Conservation (phyloP, 2,797 vertebrate genomes). For the Fistularia commersonii region DNA sequence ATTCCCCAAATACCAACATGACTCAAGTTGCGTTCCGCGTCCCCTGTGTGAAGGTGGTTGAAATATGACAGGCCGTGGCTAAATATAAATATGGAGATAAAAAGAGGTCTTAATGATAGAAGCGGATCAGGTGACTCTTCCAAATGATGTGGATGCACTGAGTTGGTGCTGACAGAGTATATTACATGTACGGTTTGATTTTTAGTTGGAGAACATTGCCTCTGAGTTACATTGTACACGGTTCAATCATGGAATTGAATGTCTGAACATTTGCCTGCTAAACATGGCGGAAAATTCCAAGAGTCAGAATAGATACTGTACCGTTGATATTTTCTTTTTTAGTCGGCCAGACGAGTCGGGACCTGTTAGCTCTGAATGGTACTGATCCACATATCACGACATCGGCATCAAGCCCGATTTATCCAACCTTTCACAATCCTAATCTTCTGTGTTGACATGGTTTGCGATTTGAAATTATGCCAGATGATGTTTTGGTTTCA, state of each 20-base stretch:
- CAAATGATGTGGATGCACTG: neutral
- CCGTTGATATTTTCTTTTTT: neutral
- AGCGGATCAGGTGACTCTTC: constrained; percentile 25
- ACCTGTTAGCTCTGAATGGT: constrained; percentile 40
- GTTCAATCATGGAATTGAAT: neutral
- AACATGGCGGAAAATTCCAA: no score
- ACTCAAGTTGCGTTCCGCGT: constrained; percentile 34
- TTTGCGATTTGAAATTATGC: no score
- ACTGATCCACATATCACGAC: constrained; percentile 33
- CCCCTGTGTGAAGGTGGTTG: constrained; percentile 31
- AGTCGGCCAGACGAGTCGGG: constrained; percentile 2
- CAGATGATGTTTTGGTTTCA: neutral
- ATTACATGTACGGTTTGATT: neutral
- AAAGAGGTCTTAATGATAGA: constrained; percentile 20
- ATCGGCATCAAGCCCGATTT: constrained; percentile 17
- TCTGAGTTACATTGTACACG: neutral
- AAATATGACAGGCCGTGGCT: constrained; percentile 36
- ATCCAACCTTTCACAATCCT: neutral
- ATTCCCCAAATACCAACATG: constrained; percentile 30
- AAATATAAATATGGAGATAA: constrained; percentile 37
- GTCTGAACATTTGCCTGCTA: neutral
- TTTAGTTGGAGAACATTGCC: neutral
- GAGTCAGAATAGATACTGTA: neutral
- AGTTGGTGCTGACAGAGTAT: constrained; percentile 10
- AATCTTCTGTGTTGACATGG: no score